Evolutionary conservation across 1,140 invertebrate species (phyloP).

Genomic region (Conus ventricosus): DNA sequence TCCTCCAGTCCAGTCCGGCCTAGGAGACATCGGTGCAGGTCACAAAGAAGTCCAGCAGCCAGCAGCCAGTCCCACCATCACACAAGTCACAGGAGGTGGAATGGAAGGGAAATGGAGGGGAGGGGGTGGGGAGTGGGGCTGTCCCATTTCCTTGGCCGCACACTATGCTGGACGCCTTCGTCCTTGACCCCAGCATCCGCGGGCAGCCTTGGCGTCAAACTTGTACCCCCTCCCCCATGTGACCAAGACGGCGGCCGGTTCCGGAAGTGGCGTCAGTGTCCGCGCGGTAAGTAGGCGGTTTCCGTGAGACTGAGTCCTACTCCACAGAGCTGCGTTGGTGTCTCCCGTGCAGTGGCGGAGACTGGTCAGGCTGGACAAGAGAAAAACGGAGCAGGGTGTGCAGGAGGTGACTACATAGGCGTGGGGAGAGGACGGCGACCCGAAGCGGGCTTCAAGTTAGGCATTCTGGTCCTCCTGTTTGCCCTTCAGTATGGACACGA

Average conservation of each 20-base stretch:
- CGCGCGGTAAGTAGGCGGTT: not conserved
- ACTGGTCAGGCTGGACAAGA: not conserved
- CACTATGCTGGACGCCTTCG: slow-evolving; percentile 13
- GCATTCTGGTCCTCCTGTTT: slow-evolving; percentile 65
- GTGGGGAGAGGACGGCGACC: not conserved
- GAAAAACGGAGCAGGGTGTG: not conserved
- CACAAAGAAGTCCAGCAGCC: no score
- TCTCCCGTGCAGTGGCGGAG: no score
- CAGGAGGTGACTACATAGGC: not conserved
- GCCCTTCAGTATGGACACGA: slow-evolving; percentile 88
- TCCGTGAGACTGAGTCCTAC: no score
- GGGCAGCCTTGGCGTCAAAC: not conserved
- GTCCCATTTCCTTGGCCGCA: not conserved
- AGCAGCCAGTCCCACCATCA: no score
- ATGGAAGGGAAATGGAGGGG: no score
- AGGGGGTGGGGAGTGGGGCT: no score
- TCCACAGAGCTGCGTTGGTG: no score
- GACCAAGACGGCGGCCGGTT: not conserved
- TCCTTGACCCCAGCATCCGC: slow-evolving; percentile 7
- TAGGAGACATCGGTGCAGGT: no score
- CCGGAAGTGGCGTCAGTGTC: not conserved
- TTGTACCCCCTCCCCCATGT: not conserved
- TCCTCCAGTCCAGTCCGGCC: not conserved
- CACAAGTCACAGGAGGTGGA: no score
- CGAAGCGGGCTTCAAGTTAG: not conserved